A percentile compares a stretch with the other conserved stretches of the same genome.
These are phyloP conservation scores for Hymenopus coronatus DNA, from an alignment of 2,888 invertebrate genomes.

Conservation along the genomic window DNA sequence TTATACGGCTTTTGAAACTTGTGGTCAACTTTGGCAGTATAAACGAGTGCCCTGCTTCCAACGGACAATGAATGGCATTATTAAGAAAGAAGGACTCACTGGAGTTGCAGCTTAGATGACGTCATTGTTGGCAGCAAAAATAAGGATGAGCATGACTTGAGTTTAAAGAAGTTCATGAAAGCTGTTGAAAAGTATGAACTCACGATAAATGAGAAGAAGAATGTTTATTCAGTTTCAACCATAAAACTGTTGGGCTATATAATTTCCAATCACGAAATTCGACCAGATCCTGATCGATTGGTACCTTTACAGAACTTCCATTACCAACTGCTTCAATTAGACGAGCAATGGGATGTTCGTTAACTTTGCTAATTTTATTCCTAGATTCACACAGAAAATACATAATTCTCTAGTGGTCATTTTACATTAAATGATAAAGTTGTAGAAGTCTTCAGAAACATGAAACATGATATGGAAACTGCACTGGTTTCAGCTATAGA, in stretches of 20 bases:
- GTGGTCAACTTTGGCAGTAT: conserved; percentile 31
- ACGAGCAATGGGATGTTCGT: conserved; percentile 1
- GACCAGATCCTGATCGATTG: no score
- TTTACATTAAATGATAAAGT: neutral
- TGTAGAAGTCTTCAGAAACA: conserved; percentile 27
- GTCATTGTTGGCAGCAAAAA: conserved; percentile 31
- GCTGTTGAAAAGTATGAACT: neutral
- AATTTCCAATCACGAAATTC: no score
- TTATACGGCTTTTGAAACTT: conserved; percentile 26
- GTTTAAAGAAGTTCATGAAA: neutral
- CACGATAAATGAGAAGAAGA: no score
- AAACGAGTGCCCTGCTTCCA: conserved; percentile 16
- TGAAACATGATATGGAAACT: no score
- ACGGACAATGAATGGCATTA: conserved; percentile 3
- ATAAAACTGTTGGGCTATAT: no score
- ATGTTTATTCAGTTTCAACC: no score
- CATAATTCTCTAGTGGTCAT: neutral
- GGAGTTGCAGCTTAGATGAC: conserved; percentile 28
- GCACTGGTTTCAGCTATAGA: no score
- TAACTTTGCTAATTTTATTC: neutral
- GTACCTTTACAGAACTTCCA: no score
- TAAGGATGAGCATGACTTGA: conserved; percentile 30
- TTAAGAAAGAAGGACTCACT: no score
- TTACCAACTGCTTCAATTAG: no score
- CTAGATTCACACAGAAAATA: conserved; percentile 2